Base-by-base conservation (phyloP, 2,797 vertebrate genomes). In the Lagodon rhomboides region DNA sequence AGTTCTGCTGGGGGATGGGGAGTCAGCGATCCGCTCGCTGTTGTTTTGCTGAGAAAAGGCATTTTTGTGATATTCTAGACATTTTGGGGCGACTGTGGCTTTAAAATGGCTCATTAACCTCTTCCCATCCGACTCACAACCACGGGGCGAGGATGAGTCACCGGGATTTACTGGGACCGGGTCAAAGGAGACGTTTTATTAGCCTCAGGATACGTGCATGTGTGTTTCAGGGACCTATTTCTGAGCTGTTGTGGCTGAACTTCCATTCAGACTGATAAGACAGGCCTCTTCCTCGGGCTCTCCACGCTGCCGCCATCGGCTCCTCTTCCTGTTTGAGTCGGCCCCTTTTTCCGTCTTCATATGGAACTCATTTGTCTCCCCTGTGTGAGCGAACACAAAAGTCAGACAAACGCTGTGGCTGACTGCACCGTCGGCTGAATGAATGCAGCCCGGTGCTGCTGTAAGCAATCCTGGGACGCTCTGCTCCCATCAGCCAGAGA, bases 281-380 rank as follows among this genome's bases (percentile, higher is more conserved):
- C 73, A 68, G 73, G 58, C 86, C 75, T 84, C 82, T 77, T 85
- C 82, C 82, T 79, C 60, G 0, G 65, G 79, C 75, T 79, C 12
- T 83, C 70, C 55, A 49, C 13, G 58, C 75, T 77, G 83, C n/a
- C 27, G 70, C 70, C 73, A 81, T 81, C 71, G 7, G 47, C 79
- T 74, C 50, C 68, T 75, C 76, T 87, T 86, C 87, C 87, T 79
- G 81, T 87, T 83, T 64, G 46, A 84, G 60, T 72, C 63, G 5
- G 55, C 65, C 47, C 53, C 46, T 59, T 68, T 86, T 77, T 79
- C 79, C 47, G 23, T 68, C 77, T 60, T 92, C 93, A 93, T 93
- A 89, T 94, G 92, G 93, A 92, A 90, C 84, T 89, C 61, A 91
- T 94, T 93, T 89, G 79, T 79, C n/a, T 73, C 68, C 61, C 34